Evolutionary conservation across 2,888 invertebrate genomes (phyloP).

Genomic region (Tanypteryx hageni): DNA sequence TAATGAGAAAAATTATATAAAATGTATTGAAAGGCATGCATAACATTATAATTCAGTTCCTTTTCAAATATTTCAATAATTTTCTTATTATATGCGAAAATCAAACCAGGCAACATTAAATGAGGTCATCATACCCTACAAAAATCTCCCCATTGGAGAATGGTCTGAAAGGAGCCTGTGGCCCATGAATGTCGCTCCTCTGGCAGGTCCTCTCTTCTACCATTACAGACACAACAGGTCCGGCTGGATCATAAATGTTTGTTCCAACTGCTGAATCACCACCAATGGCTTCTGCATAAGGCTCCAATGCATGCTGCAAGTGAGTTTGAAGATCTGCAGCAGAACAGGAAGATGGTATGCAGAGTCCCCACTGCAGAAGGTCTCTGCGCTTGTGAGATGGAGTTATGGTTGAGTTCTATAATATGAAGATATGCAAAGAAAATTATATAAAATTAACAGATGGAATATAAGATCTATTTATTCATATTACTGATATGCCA

Average conservation of each 20-base stretch:
- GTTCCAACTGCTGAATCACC: conserved; percentile 9
- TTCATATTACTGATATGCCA: too few species aligned
- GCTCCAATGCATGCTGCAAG: conserved; percentile 58
- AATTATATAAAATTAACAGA: background rate
- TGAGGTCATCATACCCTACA: conserved; percentile 3
- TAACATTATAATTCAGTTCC: background rate
- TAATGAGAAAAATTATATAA: background rate
- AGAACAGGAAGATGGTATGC: conserved; percentile 53
- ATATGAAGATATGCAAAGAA: background rate
- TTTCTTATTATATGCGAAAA: background rate
- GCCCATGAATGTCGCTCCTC: conserved; percentile 33
- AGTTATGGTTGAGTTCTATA: conserved; percentile 41
- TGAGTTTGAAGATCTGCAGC: conserved; percentile 43
- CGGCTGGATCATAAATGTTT: conserved; percentile 5
- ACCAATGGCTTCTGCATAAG: conserved; percentile 3
- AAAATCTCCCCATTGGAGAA: conserved; percentile 34
- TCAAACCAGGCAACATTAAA: background rate
- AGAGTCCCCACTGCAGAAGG: conserved; percentile 25
- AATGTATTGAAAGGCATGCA: background rate
- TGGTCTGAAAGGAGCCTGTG: conserved; percentile 21
- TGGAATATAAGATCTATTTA: background rate
- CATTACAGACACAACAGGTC: background rate
- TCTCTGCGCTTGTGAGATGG: conserved; percentile 30
- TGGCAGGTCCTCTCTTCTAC: conserved; percentile 1
- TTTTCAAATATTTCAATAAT: background rate